Evolutionary conservation across 1,140 invertebrate species (phyloP).

Genomic region (Cyclina sinensis): DNA sequence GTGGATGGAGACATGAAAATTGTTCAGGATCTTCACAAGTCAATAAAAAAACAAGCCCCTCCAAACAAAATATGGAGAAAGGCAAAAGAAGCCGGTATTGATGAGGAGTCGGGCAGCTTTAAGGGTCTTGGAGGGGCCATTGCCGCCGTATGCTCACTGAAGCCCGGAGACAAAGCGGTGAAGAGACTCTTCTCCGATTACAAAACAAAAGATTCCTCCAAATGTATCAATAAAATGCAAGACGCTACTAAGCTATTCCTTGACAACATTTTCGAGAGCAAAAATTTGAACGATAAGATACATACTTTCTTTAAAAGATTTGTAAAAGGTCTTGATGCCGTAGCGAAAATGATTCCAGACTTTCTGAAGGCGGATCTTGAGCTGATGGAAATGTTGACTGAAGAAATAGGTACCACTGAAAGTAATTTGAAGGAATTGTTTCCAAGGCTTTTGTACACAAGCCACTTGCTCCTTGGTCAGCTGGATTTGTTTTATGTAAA

Average conservation of each 20-base stretch:
- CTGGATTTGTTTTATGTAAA: slow-evolving; percentile 80
- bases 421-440: slow-evolving; percentile 71
- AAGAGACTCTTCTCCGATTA: slow-evolving; percentile 72
- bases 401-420: slow-evolving; percentile 71
- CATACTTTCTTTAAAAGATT: slow-evolving; percentile 77
- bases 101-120: slow-evolving; percentile 67
- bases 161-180: slow-evolving; percentile 62
- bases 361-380: slow-evolving; percentile 78
- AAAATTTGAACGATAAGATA: slow-evolving; percentile 67
- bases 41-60: slow-evolving; percentile 76
- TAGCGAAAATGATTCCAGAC: slow-evolving; percentile 77
- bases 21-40: slow-evolving; percentile 77
- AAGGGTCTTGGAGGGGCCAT: slow-evolving; percentile 76
- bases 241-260: slow-evolving; percentile 70
- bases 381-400: slow-evolving; percentile 72
- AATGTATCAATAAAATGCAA: slow-evolving; percentile 67
- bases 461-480: slow-evolving; percentile 72
- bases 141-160: slow-evolving; percentile 58
- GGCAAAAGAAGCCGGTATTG: slow-evolving; percentile 63
- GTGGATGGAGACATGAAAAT: slow-evolving; percentile 72
- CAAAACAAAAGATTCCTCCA: slow-evolving; percentile 30
- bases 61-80: slow-evolving; percentile 75
- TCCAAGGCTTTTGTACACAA: slow-evolving; percentile 67
- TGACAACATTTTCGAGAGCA: slow-evolving; percentile 68
- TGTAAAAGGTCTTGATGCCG: slow-evolving; percentile 74